A percentile compares a stretch with the other conserved stretches of the same genome.
These are phyloP conservation scores for Tribolium madens DNA, from an alignment of 1,140 invertebrate species.

Conservation along the genomic window DNA sequence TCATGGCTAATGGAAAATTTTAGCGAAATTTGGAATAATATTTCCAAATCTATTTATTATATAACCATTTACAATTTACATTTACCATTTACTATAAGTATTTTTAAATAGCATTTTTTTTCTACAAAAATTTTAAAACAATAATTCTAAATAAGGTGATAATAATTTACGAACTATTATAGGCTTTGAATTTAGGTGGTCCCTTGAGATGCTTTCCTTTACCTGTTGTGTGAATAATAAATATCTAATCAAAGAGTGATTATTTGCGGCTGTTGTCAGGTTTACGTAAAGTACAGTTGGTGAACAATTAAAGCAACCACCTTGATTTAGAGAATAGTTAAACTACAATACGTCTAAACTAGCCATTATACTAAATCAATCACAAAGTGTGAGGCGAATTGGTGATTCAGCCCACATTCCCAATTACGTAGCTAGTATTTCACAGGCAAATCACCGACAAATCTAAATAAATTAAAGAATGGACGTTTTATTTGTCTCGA, in stretches of 20 bases:
- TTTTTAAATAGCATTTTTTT: no score
- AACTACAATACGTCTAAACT: conserved; percentile 30
- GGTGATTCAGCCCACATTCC: conserved; percentile 37
- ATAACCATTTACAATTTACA: no score
- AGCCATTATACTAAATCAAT: conserved; percentile 40
- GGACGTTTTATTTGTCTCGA: neutral
- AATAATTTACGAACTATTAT: no score
- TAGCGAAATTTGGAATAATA: no score
- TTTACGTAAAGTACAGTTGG: neutral
- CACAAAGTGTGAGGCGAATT: conserved; percentile 19
- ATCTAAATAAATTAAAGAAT: conserved; percentile 42
- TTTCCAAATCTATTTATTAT: no score
- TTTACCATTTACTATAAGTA: no score
- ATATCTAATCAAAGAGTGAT: neutral
- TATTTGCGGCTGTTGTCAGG: neutral
- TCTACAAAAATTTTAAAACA: no score
- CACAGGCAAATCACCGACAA: conserved; percentile 14
- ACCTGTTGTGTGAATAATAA: no score
- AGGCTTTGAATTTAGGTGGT: no score
- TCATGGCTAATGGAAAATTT: no score
- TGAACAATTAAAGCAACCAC: neutral
- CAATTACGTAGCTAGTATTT: conserved; percentile 41
- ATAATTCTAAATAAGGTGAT: no score
- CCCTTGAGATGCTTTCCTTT: no score
- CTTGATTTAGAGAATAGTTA: conserved; percentile 37